phyloP scores from a whole-genome alignment of 1,140 invertebrate genomes.

The Bombus terrestris region DNA sequence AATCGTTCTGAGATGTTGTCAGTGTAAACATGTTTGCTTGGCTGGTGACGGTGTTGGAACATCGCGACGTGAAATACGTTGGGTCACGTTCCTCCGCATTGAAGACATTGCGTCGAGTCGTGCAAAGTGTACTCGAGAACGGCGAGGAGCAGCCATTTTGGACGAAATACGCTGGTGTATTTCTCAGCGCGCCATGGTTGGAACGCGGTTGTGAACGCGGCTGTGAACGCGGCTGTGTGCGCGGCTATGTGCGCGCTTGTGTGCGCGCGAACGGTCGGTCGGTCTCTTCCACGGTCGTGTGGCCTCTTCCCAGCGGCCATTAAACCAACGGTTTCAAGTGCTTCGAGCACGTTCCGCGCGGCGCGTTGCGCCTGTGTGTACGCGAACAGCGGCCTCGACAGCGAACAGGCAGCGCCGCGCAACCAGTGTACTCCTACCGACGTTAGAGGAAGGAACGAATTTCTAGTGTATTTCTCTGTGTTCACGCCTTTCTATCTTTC shows the following conservation, averaged over 20 bases:
- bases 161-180: neutral
- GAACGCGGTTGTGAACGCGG: neutral
- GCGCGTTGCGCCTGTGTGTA: neutral
- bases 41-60: neutral
- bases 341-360: conserved; percentile 5
- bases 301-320: neutral
- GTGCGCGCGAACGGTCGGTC: no score
- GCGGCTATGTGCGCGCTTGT: no score
- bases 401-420: neutral
- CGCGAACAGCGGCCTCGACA: neutral
- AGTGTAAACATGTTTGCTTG: neutral
- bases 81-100: neutral
- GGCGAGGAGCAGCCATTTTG: conserved; percentile 6
- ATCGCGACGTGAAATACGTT: neutral
- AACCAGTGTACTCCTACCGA: neutral
- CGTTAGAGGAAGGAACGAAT: neutral
- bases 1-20: neutral
- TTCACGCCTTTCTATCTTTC: no score
- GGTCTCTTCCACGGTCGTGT: neutral
- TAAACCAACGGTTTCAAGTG: conserved; percentile 10
- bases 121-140: neutral
- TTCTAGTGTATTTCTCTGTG: neutral
- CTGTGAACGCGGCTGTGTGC: no score
- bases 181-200: neutral
- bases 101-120: neutral